Conservation (phyloP, 2,888 invertebrate genomes). For the Parnassius smintheus region DNA sequence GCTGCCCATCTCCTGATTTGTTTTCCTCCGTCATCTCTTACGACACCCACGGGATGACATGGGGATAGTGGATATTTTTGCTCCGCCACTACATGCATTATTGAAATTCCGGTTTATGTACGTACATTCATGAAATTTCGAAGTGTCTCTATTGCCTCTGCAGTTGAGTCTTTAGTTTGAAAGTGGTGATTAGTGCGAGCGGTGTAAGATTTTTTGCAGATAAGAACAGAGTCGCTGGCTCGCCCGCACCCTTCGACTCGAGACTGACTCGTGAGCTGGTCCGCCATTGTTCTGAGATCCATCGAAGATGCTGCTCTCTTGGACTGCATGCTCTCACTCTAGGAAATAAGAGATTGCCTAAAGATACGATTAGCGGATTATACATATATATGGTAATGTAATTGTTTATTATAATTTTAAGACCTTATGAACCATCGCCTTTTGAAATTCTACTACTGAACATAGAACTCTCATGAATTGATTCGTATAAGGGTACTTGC, state of each 20-base stretch:
- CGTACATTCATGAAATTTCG: conserved; percentile 54
- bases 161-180: conserved; percentile 56
- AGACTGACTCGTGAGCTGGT: conserved; percentile 14
- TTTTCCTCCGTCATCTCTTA: too few species aligned
- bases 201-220: conserved; percentile 22
- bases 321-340: conserved; percentile 58
- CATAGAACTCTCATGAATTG: too few species aligned
- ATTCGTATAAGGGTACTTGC: too few species aligned
- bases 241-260: conserved; percentile 36
- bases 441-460: too few species aligned
- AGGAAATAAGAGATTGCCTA: conserved; percentile 57
- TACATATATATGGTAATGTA: not conserved
- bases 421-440: too few species aligned
- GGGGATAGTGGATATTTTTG: not conserved
- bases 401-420: not conserved
- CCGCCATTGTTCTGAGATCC: conserved; percentile 16
- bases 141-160: conserved; percentile 60
- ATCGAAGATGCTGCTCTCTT: conserved; percentile 19
- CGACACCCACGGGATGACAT: too few species aligned
- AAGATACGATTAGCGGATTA: conserved; percentile 32
- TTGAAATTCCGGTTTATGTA: not conserved
- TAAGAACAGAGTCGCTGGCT: conserved; percentile 27
- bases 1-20: too few species aligned
- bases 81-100: too few species aligned
- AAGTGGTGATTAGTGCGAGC: conserved; percentile 41